Base-by-base conservation (phyloP, 2,888 invertebrate genomes). In the Drosophila ustulata region DNA sequence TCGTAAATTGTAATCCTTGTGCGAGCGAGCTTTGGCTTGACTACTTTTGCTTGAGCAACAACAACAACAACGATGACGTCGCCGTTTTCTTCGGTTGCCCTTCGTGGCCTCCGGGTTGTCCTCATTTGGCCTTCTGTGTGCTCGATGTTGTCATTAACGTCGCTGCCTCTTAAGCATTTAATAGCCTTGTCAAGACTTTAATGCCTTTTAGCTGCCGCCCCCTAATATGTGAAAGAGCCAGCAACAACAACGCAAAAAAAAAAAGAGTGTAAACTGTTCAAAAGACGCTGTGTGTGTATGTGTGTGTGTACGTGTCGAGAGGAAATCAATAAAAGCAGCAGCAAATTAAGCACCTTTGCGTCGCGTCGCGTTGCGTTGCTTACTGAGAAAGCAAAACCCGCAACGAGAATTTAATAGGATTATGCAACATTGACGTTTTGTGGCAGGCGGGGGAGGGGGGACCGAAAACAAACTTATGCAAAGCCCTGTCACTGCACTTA, bases 121-220 rank as follows among this genome's bases (percentile, higher is more conserved):
- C 53, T 52, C 50, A 9, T 55, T 75, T 71, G 65, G 63, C 55
- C 69, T 79, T 64, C 68, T 61, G 71, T 64, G 68, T 72, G 65
- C 70, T 64, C 71, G 81, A 67, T 80, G 82, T 77, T 88, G 84
- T 83, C 87, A 83, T 87, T 88, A 88, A 81, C 81, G 84, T 88
- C 80, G 89, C 84, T 80, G 81, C 78, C 88, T 82, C 87, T 88
- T 86, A 88, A 88, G 88, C 81, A 87, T 88, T 88, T 88, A 88
- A 88, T 88, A 88, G 88, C 89, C 84, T 86, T 88, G 89, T 84
- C 84, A 89, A 89, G 89, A 83, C 83, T 85, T 88, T 89, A 88
- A 88, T 88, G 79, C 87, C 85, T 80, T 81, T 85, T 80, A 87
- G 85, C 85, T 75, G 71, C 71, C 77, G 67, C 82, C 71, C 61